Evolutionary conservation across 2,797 vertebrate species (phyloP), one percentile per base, ranked within the genome.

Genomic region (Diceros bicornis): DNA sequence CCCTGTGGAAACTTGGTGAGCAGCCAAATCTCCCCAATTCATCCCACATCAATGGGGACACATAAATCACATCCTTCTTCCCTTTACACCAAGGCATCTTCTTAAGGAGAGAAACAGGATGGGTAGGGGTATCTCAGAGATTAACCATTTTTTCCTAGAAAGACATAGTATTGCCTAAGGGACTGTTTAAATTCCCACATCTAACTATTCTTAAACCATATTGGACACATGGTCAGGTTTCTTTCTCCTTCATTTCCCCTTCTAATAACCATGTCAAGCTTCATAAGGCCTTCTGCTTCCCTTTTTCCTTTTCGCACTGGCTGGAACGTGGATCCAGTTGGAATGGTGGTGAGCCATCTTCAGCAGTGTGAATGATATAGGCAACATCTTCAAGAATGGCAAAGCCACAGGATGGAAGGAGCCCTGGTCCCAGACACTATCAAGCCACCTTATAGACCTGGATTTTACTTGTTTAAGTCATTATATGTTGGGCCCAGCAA

Each of bases 141-240:
- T 1, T 27, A 41, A 47, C 34, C 7, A 3, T 20, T 62, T 88
- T 77, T 84, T 86, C 74, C 88, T 75, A 81, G 69, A 78, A 92
- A 61, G 61, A 81, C 5, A 89, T 16, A 71, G 12, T 34, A 52
- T 41, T 68, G 25, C 50, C 23, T 69, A 32, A 0, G 10, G 44
- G 29, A 59, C 69, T 79, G 34, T 94, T 92, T 81, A 79, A 81
- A 75, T 71, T 34, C 55, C 57, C 62, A 74, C 82, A 87, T 87
- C 52, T 41, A 95, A 62, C 52, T 55, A 66, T 23, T 94, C 79
- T 75, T 68, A 61, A 88, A 85, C 14, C 13, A 20, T 14, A 41
- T 0, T 72, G 81, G 50, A 69, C 41, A 77, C 25, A 55, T 55
- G 7, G 6, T 59, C 50, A 44, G 55, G 14, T 20, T 57, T 74